phyloP scores from a whole-genome alignment of 1,140 invertebrate species.

The Berghia stephanieae region DNA sequence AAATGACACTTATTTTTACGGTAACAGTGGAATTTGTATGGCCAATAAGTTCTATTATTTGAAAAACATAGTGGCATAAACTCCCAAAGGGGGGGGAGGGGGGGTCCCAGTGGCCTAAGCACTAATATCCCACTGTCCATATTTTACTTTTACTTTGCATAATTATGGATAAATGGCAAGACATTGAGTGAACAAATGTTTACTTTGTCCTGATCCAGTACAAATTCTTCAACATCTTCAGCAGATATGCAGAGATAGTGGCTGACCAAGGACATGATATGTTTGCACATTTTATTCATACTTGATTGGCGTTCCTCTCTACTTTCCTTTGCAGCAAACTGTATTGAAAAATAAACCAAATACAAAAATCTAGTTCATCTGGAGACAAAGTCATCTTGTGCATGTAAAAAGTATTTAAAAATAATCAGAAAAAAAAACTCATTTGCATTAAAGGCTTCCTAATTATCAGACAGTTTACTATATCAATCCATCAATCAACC shows the following conservation, averaged over 20 bases:
- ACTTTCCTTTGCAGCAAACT: slow-evolving; percentile 44
- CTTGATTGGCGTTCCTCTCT: slow-evolving; percentile 43
- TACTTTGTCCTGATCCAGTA: slow-evolving; percentile 48
- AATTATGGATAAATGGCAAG: neutral
- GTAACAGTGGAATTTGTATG: too few species aligned
- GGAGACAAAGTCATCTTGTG: neutral
- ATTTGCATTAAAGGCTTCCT: too few species aligned
- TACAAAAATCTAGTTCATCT: neutral
- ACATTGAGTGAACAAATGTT: neutral
- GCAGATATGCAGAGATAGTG: slow-evolving; percentile 42
- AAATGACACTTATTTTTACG: too few species aligned
- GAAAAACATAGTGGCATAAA: too few species aligned
- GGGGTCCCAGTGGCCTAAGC: neutral
- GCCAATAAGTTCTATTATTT: too few species aligned
- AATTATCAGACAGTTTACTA: too few species aligned
- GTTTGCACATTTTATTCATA: slow-evolving; percentile 40
- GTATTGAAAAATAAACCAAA: slow-evolving; percentile 16
- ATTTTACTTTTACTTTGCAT: neutral
- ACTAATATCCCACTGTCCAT: neutral
- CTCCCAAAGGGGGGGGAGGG: neutral
- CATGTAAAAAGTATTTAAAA: neutral
- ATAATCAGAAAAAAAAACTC: neutral
- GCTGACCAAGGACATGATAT: slow-evolving; percentile 39
- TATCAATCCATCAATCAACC: too few species aligned
- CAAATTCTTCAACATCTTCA: slow-evolving; percentile 47